Evolutionary conservation across 1,140 invertebrate species (phyloP).

Genomic region (Zophobas atratus): DNA sequence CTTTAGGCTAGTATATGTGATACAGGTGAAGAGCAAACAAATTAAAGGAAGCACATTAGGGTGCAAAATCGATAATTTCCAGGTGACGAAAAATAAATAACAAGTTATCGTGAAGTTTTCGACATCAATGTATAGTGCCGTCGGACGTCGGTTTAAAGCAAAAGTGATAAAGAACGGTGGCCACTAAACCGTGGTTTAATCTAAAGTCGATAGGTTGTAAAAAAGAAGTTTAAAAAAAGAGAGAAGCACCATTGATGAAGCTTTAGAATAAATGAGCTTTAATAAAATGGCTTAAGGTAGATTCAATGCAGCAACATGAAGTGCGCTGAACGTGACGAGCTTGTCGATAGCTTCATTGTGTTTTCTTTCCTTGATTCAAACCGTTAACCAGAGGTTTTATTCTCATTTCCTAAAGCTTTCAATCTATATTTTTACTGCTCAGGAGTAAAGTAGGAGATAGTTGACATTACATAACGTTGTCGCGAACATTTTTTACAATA

Average conservation of each 20-base stretch:
- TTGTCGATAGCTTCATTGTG: slow-evolving; percentile 54
- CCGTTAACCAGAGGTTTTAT: slow-evolving; percentile 41
- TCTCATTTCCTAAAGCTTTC: slow-evolving; percentile 40
- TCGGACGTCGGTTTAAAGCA: slow-evolving; percentile 27
- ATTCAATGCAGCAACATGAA: slow-evolving; percentile 55
- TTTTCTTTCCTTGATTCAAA: slow-evolving; percentile 45
- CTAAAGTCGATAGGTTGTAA: slow-evolving; percentile 53
- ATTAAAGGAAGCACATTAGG: slow-evolving; percentile 5
- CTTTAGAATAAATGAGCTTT: slow-evolving; percentile 57
- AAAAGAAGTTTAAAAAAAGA: slow-evolving; percentile 50
- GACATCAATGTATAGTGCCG: slow-evolving; percentile 9
- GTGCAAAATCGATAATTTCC: slow-evolving; percentile 22
- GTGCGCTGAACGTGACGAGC: slow-evolving; percentile 53
- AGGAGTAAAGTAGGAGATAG: slow-evolving; percentile 9
- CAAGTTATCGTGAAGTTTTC: slow-evolving; percentile 16
- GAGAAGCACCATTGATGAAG: slow-evolving; percentile 52
- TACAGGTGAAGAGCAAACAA: slow-evolving; percentile 6
- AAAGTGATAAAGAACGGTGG: slow-evolving; percentile 36
- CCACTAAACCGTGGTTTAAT: slow-evolving; percentile 49
- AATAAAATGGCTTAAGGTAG: slow-evolving; percentile 56
- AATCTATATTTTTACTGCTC: slow-evolving; percentile 40
- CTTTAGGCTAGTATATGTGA: not conserved
- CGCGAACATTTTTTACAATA: slow-evolving; percentile 26
- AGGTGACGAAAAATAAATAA: slow-evolving; percentile 20
- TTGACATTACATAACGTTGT: slow-evolving; percentile 36